Base-by-base conservation (phyloP, 1,140 invertebrate species). In the Liolophura sinensis region DNA sequence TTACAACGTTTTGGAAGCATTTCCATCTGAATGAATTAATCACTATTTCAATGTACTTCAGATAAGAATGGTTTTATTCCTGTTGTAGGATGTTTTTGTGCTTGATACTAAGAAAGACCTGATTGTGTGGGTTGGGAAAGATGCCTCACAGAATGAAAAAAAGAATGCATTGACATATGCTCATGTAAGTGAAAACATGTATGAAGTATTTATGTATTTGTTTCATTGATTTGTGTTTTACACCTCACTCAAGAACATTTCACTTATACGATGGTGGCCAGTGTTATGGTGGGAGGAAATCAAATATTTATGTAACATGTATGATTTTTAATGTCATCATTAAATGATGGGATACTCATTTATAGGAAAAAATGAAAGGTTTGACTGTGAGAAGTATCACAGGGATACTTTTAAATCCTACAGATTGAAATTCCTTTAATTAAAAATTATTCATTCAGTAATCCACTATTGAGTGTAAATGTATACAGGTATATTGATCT, bases 101-200 rank as follows among this genome's bases (percentile, higher is more conserved):
- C 80, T 97, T 20, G 90, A 94, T 74, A 89, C 91, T 0, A 85
- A 88, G 9, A 83, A 88, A 16, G 72, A 74, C 15, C 86, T 93
- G 56, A 93, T 92, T 74, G 87, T 95, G 15, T 95, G 93, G 93
- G 88, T 92, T 52, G 93, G 93, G n/a, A 85, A 88, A 50, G 85
- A 86, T n/a, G 88, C 92, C 15, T 91, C 91, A 74, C 82, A 87
- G 7, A 59, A 60, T 48, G 84, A 85, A 56, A 79, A 74, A 40
- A 77, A 69, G 62, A 82, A 82, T 68, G 82, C 78, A 1, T 69
- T 84, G 62, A 64, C 63, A 16, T 82, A 83, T 68, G 82, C 81
- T 56, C 80, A 83, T 62, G 82, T 84, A 74, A 75, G 78, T 79
- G 54, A 1, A 50, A 7, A 14, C 16, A 4, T 60, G 12, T 60